Evolutionary conservation across 2,888 invertebrate genomes (phyloP), one percentile per base, ranked within the genome.

Genomic region (Polyommatus icarus): DNA sequence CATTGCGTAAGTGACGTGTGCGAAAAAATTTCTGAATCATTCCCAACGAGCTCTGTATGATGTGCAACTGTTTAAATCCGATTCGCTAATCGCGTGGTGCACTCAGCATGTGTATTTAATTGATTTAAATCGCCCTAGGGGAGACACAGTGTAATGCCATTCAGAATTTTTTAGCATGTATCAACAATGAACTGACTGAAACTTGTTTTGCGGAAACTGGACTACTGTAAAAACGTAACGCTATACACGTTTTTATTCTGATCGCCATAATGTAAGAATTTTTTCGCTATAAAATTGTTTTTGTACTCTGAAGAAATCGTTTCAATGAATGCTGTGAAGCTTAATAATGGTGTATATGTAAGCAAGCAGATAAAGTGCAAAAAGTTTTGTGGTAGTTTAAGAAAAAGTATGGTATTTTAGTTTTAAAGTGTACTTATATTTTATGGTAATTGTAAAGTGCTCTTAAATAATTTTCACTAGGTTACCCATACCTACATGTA

Each of bases 81-180:
- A 18, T 67, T 67, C 15, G 29, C 32, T 29, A 67, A 67, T 2
- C 15, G 54, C 75, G 1, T 75, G 75, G 73, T 73, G 59, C 20
- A 20, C 40, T n/a, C 73, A 72, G 59, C 77, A 77, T 77, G 73
- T 36, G 73, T 59, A 24, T 85, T 83, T 83, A 82, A 82, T 83
- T 82, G 81, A 80, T 79, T 83, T 81, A 40, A 82, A 80, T 77
- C 80, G 79, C 76, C 78, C 77, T 77, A 76, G 78, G 80, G 76
- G 79, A 78, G 78, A 80, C 77, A 73, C 78, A 50, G 76, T 72
- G 78, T 75, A 79, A 79, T 81, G 79, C 78, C 82, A 83, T 83
- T 83, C 81, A 83, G 77, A 71, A 78, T 77, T 83, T 82, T 82
- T 83, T 82, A 50, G 67, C 18, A 73, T 40, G 73, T 40, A 73